Evolutionary conservation across 2,797 vertebrate species (phyloP), one percentile per base, ranked within the genome.

Genomic region (Chiloscyllium punctatum): DNA sequence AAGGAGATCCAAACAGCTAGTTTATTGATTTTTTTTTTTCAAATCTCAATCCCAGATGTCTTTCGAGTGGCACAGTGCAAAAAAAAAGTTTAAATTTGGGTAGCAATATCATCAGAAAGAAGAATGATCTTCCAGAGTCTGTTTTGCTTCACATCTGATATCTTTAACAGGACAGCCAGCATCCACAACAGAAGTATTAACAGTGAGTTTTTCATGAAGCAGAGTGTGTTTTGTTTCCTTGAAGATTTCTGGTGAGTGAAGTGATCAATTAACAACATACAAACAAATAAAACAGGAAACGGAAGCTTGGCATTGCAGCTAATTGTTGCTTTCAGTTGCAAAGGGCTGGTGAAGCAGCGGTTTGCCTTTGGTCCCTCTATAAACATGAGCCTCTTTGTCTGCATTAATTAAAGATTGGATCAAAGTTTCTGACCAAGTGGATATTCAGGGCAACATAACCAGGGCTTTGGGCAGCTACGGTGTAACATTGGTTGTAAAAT

Each of bases 361-460:
- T 99, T 99, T 98, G 99, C 99, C 98, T 98, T 98, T 98, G 98
- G 98, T 98, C 98, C 98, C 98, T 98, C 98, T 98, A 99, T 99
- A 99, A 99, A 99, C 98, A 99, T 98, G 30, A 77, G 27, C 25
- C 27, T 95, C 13, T 53, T n/a, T 72, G 69, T 72, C 42, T 77
- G 98, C 99, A 99, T 99, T 99, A 99, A 99, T 99, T 99, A 99
- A 99, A 98, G 98, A 98, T 98, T 99, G 98, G 98, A 98, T 98
- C 98, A 98, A 98, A 98, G 98, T 98, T 98, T 99, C 99, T 98
- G 98, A 99, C 98, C 98, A 99, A 98, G 99, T 99, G 98, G 33
- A 98, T 99, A 99, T 98, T 99, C 99, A 99, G 99, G 98, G 99
- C 99, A 98, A 98, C 98, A 98, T 99, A 99, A 99, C 99, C 98